phyloP scores from a whole-genome alignment of 2,113 vertebrate genomes.

The Condylura cristata region DNA sequence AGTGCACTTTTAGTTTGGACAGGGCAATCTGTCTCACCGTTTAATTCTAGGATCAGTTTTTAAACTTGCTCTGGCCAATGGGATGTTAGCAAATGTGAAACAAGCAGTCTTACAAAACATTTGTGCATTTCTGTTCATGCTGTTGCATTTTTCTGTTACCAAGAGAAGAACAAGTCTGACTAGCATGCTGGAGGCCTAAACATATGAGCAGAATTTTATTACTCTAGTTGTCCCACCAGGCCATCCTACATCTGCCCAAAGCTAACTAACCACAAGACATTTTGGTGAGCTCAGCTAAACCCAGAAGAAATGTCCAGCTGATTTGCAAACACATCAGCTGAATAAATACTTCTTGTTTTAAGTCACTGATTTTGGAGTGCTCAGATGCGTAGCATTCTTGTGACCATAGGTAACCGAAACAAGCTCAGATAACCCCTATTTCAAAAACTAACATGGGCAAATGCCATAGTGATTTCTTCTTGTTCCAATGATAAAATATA shows the following conservation, averaged over 20 bases:
- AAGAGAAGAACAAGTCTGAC: not conserved
- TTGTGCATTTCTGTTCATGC: conserved; percentile 15
- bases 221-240: not conserved
- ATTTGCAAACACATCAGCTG: conserved; percentile 14
- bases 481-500: not conserved
- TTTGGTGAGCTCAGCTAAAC: conserved; percentile 23
- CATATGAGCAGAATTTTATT: not conserved
- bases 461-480: conserved; percentile 17
- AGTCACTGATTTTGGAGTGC: not conserved
- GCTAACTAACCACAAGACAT: not conserved
- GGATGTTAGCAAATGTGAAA: conserved; percentile 38
- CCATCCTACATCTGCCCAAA: conserved; percentile 20
- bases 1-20: not conserved
- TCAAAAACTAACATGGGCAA: not conserved
- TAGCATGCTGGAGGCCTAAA: not conserved
- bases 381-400: not conserved
- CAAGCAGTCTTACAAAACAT: not conserved
- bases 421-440: not conserved
- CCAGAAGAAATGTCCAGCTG: conserved; percentile 6
- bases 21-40: not conserved
- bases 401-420: not conserved
- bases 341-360: conserved; percentile 42
- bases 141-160: conserved; percentile 1
- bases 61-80: conserved; percentile 41
- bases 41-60: not conserved